A percentile compares a stretch with the other conserved stretches of the same genome.
Evolutionary conservation across 2,888 invertebrate genomes (phyloP).

Genomic region (Podotricha telesiphe): DNA sequence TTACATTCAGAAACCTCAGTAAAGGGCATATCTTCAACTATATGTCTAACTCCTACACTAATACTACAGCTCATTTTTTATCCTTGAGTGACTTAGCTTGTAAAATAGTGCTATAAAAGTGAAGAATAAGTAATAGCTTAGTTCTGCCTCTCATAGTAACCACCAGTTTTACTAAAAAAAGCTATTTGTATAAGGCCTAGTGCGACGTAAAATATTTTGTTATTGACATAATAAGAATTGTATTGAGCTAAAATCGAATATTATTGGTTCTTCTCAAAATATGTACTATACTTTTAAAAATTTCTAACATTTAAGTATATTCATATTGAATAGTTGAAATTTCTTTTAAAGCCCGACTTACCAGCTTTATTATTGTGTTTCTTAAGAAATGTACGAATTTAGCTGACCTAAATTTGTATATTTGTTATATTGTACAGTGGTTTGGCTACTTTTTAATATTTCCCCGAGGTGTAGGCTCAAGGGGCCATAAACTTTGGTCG

Average conservation of each 20-base stretch:
- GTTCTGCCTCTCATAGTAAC: neutral
- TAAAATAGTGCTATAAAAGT: neutral
- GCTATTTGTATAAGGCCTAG: neutral
- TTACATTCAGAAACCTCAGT: neutral
- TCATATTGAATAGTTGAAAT: too few relatives aligned
- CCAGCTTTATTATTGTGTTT: neutral
- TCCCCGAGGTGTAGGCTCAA: conserved; percentile 13
- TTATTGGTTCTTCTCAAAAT: too few relatives aligned
- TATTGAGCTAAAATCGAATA: too few relatives aligned
- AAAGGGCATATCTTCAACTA: neutral
- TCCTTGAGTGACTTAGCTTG: neutral
- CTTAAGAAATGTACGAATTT: neutral
- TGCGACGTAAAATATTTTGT: neutral
- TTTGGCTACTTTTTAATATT: conserved; percentile 16
- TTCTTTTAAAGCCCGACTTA: too few relatives aligned
- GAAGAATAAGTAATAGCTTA: neutral
- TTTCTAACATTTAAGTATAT: too few relatives aligned
- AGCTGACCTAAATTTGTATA: conserved; percentile 10
- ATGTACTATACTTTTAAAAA: too few relatives aligned
- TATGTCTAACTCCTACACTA: neutral
- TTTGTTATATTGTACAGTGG: conserved; percentile 1
- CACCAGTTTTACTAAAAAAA: neutral
- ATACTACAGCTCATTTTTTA: neutral
- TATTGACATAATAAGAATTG: too few relatives aligned
- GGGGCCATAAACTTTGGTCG: conserved; percentile 23